Conservation (phyloP, 2,888 invertebrate species). For the Vanessa cardui region DNA sequence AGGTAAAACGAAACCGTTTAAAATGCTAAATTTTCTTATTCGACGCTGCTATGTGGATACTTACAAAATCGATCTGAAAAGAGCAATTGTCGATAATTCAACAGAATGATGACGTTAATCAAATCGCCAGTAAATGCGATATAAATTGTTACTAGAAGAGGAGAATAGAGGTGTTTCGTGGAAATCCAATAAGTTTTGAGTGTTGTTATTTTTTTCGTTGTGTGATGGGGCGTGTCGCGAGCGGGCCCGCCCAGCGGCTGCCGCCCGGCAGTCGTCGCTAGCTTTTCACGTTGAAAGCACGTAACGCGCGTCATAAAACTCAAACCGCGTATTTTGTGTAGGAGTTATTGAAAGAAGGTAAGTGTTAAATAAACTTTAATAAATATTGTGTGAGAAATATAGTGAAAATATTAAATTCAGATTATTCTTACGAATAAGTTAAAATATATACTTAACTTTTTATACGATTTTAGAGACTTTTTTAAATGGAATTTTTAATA, state of each 20-base stretch:
- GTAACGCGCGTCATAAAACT: slow-evolving; percentile 34
- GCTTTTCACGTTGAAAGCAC: slow-evolving; percentile 48
- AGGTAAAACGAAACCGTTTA: too few species aligned
- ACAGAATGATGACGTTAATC: slow-evolving; percentile 32
- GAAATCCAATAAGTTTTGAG: slow-evolving; percentile 36
- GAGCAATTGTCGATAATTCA: not conserved
- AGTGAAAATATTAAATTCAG: not conserved
- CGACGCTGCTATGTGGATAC: too few species aligned
- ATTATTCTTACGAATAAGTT: not conserved
- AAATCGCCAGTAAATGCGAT: slow-evolving; percentile 21
- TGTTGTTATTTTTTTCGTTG: slow-evolving; percentile 40
- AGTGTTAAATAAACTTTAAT: slow-evolving; percentile 23
- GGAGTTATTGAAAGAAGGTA: slow-evolving; percentile 30
- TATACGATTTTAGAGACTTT: too few species aligned
- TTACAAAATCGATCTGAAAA: too few species aligned
- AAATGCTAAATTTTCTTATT: not conserved
- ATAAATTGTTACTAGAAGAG: slow-evolving; percentile 28
- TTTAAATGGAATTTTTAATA: too few species aligned
- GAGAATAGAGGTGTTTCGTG: slow-evolving; percentile 33
- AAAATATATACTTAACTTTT: too few species aligned
- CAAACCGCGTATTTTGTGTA: slow-evolving; percentile 32
- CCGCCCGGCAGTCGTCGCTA: slow-evolving; percentile 55
- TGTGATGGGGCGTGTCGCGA: slow-evolving; percentile 64
- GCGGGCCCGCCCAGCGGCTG: slow-evolving; percentile 64
- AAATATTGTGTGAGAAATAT: too few species aligned